A percentile compares a stretch with the other conserved stretches of the same genome.
Conservation (phyloP, 2,888 invertebrate genomes). For the Hedya salicella region DNA sequence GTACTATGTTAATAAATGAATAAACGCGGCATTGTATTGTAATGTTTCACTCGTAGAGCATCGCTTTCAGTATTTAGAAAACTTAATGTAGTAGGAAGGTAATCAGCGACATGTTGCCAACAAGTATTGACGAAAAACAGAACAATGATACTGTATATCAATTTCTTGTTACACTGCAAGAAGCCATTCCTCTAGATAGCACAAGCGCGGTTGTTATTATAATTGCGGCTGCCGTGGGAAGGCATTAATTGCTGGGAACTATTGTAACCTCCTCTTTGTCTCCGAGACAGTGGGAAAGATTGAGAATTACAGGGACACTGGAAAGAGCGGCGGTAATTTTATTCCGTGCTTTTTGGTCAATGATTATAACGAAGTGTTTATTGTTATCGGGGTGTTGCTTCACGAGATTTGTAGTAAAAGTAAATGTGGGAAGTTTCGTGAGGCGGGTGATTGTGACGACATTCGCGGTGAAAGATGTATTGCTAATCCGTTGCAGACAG, state of each 20-base stretch:
- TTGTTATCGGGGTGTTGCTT: constrained; percentile 36
- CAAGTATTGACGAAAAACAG: constrained; percentile 49
- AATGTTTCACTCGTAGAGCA: constrained; percentile 2
- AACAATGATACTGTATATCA: constrained; percentile 59
- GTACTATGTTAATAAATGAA: background rate
- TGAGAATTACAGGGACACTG: constrained; percentile 47
- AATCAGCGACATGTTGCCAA: constrained; percentile 34
- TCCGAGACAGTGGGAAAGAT: constrained; percentile 42
- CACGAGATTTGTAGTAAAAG: constrained; percentile 37
- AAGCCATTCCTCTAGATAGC: constrained; percentile 46
- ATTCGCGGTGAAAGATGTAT: constrained; percentile 19
- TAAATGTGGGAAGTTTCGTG: constrained; percentile 36
- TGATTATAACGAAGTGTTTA: constrained; percentile 46
- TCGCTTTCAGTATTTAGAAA: constrained; percentile 32
- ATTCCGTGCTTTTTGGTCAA: constrained; percentile 46
- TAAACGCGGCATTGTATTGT: constrained; percentile 13
- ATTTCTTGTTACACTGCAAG: constrained; percentile 52
- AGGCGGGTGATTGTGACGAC: constrained; percentile 19
- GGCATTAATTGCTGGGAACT: constrained; percentile 54
- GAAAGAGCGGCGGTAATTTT: constrained; percentile 46
- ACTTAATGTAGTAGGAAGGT: constrained; percentile 25
- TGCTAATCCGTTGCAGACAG: background rate
- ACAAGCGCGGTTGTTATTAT: constrained; percentile 59
- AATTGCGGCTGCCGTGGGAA: constrained; percentile 69
- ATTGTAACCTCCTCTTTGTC: constrained; percentile 44